Evolutionary conservation across 2,113 vertebrate genomes (phyloP).

Genomic region (Erythrocercus mccallii): DNA sequence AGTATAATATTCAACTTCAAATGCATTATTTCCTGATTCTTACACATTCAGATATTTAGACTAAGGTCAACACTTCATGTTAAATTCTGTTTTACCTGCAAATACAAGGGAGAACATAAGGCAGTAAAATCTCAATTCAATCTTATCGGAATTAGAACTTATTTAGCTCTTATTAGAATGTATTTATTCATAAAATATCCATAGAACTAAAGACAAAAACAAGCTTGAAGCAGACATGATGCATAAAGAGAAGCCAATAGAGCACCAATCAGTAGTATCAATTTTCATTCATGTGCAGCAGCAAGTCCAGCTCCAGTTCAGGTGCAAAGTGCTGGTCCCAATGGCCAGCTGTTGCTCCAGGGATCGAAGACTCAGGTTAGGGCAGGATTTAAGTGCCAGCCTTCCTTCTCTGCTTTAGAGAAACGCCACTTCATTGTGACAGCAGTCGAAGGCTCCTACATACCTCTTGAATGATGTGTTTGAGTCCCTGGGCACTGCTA

Average conservation of each 20-base stretch:
- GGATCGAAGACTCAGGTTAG: neutral
- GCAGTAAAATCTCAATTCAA: neutral
- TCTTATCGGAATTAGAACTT: neutral
- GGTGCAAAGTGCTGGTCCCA: neutral
- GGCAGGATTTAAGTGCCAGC: neutral
- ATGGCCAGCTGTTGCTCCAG: neutral
- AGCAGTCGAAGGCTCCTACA: rapidly evolving
- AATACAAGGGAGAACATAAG: neutral
- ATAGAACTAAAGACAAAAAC: neutral
- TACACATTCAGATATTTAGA: neutral
- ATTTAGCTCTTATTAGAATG: neutral
- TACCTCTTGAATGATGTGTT: rapidly evolving
- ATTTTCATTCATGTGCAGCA: neutral
- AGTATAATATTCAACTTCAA: neutral
- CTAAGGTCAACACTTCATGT: neutral
- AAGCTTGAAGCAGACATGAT: neutral
- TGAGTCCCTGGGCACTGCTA: neutral
- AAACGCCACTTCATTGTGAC: neutral
- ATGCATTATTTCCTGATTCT: neutral
- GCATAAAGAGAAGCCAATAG: neutral
- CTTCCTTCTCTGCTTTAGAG: neutral
- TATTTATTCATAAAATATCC: neutral
- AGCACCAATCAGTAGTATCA: neutral
- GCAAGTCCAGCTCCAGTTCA: neutral
- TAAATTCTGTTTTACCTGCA: neutral